Evolutionary conservation across 2,888 invertebrate genomes (phyloP).

Genomic region (Anaspis maculata): DNA sequence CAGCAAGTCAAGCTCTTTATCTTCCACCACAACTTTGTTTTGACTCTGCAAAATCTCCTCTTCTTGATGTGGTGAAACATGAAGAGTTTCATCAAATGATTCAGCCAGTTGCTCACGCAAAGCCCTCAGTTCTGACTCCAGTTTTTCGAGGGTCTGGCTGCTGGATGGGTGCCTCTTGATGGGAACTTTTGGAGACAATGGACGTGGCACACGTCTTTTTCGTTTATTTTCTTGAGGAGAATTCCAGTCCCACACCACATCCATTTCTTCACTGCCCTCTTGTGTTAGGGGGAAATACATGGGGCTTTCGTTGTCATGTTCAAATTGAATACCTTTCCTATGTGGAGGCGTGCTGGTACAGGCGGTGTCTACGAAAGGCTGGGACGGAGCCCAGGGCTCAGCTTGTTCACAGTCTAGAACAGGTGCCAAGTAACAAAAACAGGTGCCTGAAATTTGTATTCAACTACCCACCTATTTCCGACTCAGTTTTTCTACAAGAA

Average conservation of each 20-base stretch:
- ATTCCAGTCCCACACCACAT: slow-evolving; percentile 47
- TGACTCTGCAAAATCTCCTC: too few relatives aligned
- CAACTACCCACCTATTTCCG: too few relatives aligned
- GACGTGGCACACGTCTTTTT: slow-evolving; percentile 16
- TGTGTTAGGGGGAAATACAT: slow-evolving; percentile 35
- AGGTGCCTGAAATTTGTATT: too few relatives aligned
- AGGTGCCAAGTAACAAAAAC: too few relatives aligned
- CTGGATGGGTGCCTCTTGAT: slow-evolving; percentile 28
- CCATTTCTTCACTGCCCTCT: slow-evolving; percentile 36
- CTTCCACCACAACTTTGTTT: neutral
- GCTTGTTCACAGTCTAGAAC: too few relatives aligned
- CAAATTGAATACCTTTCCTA: too few relatives aligned
- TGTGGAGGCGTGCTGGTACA: too few relatives aligned
- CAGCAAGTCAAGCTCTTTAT: slow-evolving; percentile 24
- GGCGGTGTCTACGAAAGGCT: too few relatives aligned
- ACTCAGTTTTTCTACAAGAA: too few relatives aligned
- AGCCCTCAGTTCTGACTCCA: slow-evolving; percentile 33
- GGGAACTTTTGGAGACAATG: slow-evolving; percentile 28
- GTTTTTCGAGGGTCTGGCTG: slow-evolving; percentile 31
- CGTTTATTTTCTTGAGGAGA: slow-evolving; percentile 31
- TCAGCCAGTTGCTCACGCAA: slow-evolving; percentile 29
- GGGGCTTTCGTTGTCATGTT: slow-evolving; percentile 16
- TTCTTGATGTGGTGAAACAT: slow-evolving; percentile 28
- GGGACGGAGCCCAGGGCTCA: too few relatives aligned
- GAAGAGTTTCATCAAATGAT: slow-evolving; percentile 27